These are phyloP conservation scores for Microplitis mediator DNA, from an alignment of 1,140 invertebrate genomes.

Conservation along the genomic window DNA sequence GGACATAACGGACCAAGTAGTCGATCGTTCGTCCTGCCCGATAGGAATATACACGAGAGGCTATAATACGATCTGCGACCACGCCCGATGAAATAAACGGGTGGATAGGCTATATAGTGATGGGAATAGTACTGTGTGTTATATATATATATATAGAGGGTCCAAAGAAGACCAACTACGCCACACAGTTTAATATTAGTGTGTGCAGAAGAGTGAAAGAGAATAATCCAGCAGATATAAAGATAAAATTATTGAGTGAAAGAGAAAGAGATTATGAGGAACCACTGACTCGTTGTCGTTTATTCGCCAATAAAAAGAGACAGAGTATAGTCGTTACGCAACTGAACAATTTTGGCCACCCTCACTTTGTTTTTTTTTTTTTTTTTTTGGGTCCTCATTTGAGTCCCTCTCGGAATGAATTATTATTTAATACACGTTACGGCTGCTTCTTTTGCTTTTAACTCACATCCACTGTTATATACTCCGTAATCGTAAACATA, in stretches of 20 bases:
- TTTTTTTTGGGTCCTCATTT: too few relatives aligned
- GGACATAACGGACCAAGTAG: slow-evolving; percentile 1
- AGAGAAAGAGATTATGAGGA: background rate
- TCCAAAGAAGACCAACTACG: too few relatives aligned
- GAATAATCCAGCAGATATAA: background rate
- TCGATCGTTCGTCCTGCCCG: slow-evolving; percentile 5
- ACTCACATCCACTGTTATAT: too few relatives aligned
- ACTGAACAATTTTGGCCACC: slow-evolving; percentile 34
- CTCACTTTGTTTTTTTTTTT: slow-evolving; percentile 1
- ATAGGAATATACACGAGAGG: background rate
- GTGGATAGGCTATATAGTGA: background rate
- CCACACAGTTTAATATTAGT: too few relatives aligned
- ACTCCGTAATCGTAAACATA: too few relatives aligned
- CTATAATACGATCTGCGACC: slow-evolving; percentile 24
- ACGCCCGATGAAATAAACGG: slow-evolving; percentile 34
- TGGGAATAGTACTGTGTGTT: too few relatives aligned
- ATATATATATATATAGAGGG: too few relatives aligned
- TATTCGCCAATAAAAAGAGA: slow-evolving; percentile 7
- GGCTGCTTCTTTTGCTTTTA: background rate
- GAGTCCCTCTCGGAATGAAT: slow-evolving; percentile 30
- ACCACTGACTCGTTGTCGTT: background rate
- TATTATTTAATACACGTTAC: slow-evolving; percentile 39
- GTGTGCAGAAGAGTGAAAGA: background rate
- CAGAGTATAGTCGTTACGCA: slow-evolving; percentile 32
- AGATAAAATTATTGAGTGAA: background rate